These are phyloP conservation scores for Bovichtus diacanthus DNA, from an alignment of 2,797 vertebrate genomes.

Conservation along the genomic window DNA sequence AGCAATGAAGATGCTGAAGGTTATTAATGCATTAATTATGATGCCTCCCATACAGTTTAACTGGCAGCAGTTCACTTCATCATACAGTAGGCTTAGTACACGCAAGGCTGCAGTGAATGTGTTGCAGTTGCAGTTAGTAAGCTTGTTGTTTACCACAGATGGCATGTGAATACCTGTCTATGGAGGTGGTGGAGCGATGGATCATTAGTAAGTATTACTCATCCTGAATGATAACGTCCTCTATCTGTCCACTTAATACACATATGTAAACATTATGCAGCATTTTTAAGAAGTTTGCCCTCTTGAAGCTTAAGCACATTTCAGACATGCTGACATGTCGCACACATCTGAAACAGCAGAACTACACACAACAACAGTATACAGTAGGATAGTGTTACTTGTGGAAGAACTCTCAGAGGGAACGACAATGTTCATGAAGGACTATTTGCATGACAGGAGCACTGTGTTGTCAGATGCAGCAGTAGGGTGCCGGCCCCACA, in stretches of 20 bases:
- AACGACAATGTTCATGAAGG: neutral
- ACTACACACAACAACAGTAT: neutral
- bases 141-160: conserved; percentile 81
- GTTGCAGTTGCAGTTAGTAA: conserved; percentile 17
- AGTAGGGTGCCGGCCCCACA: neutral
- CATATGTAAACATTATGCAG: neutral
- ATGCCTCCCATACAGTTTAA: neutral
- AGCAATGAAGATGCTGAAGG: no score
- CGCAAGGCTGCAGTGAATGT: neutral
- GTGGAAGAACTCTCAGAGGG: neutral
- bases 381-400: neutral
- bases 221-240: neutral
- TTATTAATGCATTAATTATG: no score
- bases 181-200: conserved; percentile 96
- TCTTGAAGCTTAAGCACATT: neutral
- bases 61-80: neutral
- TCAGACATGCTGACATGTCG: neutral
- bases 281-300: neutral
- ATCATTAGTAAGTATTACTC: conserved; percentile 89
- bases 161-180: conserved; percentile 93
- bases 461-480: neutral
- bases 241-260: neutral
- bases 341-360: neutral
- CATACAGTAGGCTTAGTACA: neutral
- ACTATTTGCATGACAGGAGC: neutral